Evolutionary conservation across 2,113 vertebrate genomes (phyloP), one percentile per base, ranked within the genome.

Genomic region (Callospermophilus lateralis): DNA sequence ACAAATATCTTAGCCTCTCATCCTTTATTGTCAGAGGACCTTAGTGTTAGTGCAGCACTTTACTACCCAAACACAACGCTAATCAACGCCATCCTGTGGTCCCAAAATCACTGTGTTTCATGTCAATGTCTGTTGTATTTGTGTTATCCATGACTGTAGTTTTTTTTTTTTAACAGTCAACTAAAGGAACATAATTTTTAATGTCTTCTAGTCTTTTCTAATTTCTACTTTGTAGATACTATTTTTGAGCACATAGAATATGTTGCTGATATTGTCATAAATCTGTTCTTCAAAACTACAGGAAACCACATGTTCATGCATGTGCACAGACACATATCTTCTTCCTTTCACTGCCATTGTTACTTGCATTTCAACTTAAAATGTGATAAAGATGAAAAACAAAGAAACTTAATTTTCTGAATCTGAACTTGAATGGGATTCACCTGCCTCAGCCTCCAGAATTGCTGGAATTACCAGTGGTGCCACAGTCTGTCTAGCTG

Each of bases 281-380:
- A 72, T 70, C 34, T 93, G 32, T 74, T 93, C 87, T 90, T 93
- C 20, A 58, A 37, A 96, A 53, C 37, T 68, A 9, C 10, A 28
- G 10, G 78, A 77, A 95, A 61, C 37, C 37, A 61, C 4, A 3
- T 28, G 10, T 51, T 45, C n/a, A 48, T 4, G 37, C 19, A 55
- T 24, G 45, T 4, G 1, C 32, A 39, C 12, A 32, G 11, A 65
- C 4, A 68, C 0, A 10, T 16, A 26, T 45, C 45, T 45, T 63
- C 34, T 32, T 51, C 45, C 24, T 81, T 37, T 76, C 80, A 68
- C 68, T 63, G 6, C 16, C 42, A 51, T 70, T 68, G 6, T 80
- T 80, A 77, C 39, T 77, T 95, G 67, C 28, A 85, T 4, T 83
- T 73, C 34, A 53, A 51, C 51, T 89, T 81, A 93, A 95, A 70